Evolutionary conservation across 2,888 invertebrate genomes (phyloP).

Genomic region (Notodonta ziczac): DNA sequence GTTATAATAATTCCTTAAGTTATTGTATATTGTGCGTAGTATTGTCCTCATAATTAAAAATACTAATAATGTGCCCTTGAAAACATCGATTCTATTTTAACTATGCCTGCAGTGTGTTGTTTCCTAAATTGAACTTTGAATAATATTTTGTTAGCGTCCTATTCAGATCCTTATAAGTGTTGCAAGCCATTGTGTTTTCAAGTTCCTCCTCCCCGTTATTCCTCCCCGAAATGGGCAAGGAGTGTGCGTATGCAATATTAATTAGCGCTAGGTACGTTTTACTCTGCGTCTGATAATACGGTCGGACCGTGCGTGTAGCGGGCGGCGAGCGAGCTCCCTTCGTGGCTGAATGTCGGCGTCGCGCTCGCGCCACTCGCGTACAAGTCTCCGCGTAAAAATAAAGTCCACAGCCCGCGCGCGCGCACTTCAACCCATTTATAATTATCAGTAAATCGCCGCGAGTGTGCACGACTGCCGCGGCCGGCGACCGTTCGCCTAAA

Average conservation of each 20-base stretch:
- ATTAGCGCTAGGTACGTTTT: constrained; percentile 70
- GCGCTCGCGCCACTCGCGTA: constrained; percentile 76
- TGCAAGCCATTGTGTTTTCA: constrained; percentile 64
- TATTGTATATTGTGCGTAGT: background rate
- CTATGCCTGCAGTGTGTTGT: constrained; percentile 25
- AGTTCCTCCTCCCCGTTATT: constrained; percentile 70
- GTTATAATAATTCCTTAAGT: background rate
- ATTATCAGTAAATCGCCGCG: constrained; percentile 83
- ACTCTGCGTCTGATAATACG: constrained; percentile 72
- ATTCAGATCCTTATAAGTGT: constrained; percentile 56
- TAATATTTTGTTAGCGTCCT: constrained; percentile 52
- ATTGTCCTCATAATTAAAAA: background rate
- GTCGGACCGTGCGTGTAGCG: constrained; percentile 60
- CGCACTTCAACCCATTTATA: constrained; percentile 82
- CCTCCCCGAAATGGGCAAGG: constrained; percentile 68
- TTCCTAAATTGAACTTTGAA: constrained; percentile 30
- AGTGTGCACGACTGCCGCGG: constrained; percentile 78
- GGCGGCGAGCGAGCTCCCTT: constrained; percentile 66
- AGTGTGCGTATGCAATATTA: constrained; percentile 74
- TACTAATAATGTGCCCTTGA: constrained; percentile 8
- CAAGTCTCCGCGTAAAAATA: constrained; percentile 83
- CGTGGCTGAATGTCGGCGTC: constrained; percentile 60
- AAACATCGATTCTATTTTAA: constrained; percentile 4
- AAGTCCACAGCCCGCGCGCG: constrained; percentile 79
- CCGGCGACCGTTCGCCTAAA: constrained; percentile 74